These are phyloP conservation scores for Lepidocyrtoides sp. DNA, from an alignment of 2,888 invertebrate species.

Conservation along the genomic window DNA sequence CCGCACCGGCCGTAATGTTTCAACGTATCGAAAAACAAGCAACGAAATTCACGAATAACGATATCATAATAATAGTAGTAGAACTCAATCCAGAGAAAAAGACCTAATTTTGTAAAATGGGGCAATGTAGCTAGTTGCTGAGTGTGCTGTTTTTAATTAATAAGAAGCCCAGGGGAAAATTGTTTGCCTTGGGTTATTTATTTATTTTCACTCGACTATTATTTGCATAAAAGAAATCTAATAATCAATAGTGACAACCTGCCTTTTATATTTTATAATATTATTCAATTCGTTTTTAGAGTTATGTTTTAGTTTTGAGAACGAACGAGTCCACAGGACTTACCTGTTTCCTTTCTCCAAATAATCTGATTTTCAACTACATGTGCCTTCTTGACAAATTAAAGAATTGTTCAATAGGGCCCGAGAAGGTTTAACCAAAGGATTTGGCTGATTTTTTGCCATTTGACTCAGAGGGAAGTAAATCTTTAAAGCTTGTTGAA, in stretches of 20 bases:
- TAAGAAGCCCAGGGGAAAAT: not conserved
- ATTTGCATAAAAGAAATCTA: slow-evolving; percentile 12
- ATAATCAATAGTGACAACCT: slow-evolving; percentile 8
- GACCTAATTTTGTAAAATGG: not conserved
- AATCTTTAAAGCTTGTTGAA: not conserved
- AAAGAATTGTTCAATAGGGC: not conserved
- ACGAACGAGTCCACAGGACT: not conserved
- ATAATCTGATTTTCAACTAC: not conserved
- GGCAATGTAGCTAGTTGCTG: not conserved
- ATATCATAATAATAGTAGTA: slow-evolving; percentile 2
- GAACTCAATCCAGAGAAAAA: not conserved
- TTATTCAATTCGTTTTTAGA: not conserved
- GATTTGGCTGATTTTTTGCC: too few species aligned
- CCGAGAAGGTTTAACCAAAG: too few species aligned
- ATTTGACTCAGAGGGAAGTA: too few species aligned
- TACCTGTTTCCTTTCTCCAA: not conserved
- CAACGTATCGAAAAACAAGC: too few species aligned
- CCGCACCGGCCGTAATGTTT: too few species aligned
- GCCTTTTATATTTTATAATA: not conserved
- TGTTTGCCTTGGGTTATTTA: slow-evolving; percentile 27
- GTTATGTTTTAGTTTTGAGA: not conserved
- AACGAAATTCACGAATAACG: not conserved
- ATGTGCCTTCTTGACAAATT: too few species aligned
- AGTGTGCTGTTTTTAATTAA: slow-evolving; percentile 19
- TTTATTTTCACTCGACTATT: not conserved